phyloP scores from a whole-genome alignment of 2,113 vertebrate genomes.

The Ameiurus melas region DNA sequence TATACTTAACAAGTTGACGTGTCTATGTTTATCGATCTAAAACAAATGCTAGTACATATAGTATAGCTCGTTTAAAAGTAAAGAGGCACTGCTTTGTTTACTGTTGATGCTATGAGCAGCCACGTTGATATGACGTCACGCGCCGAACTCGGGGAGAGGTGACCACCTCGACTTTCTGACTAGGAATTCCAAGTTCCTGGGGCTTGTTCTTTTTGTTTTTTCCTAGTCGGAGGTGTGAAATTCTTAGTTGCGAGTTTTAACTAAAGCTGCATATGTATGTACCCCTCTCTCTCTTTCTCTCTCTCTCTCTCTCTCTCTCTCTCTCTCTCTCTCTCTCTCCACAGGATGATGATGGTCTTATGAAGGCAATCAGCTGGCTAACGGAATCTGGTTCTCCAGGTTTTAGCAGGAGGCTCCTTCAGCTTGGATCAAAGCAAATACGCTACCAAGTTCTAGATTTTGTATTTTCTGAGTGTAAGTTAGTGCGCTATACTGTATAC shows the following conservation, averaged over 20 bases:
- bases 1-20: no score
- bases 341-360: slow-evolving; percentile 41
- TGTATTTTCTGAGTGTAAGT: slow-evolving; percentile 85
- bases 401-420: slow-evolving; percentile 61
- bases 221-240: neutral
- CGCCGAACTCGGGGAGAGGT: neutral
- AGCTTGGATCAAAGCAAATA: slow-evolving; percentile 52
- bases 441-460: slow-evolving; percentile 65
- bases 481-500: no score
- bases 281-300: neutral
- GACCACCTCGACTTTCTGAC: neutral
- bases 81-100: neutral
- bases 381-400: slow-evolving; percentile 61
- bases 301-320: neutral
- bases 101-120: neutral
- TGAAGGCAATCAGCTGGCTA: slow-evolving; percentile 74
- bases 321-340: neutral
- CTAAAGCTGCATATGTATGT: neutral
- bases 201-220: neutral
- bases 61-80: neutral
- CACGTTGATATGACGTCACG: neutral
- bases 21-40: neutral
- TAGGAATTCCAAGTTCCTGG: no score
- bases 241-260: neutral
- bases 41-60: neutral